Percentiles rank a stretch among this genome's conserved stretches.
Conservation (phyloP, 2,797 vertebrate species). For the Chaetodon trifasciatus region DNA sequence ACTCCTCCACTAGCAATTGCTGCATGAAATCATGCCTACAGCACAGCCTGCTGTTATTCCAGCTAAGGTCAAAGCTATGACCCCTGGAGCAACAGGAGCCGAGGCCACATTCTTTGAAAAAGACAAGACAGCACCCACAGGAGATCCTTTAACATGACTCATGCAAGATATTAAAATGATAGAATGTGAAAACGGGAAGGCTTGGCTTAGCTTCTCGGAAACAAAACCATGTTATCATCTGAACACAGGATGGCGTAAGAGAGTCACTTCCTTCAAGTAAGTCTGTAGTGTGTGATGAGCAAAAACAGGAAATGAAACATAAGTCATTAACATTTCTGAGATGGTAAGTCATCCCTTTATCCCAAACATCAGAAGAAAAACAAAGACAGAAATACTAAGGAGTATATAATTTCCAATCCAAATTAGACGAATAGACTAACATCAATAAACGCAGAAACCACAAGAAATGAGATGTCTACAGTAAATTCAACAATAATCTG, state of each 20-base stretch:
- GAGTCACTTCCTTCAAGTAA: slow-evolving; percentile 38
- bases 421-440: slow-evolving; percentile 61
- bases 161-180: neutral
- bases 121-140: neutral
- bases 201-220: neutral
- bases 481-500: slow-evolving; percentile 58
- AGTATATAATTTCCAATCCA: slow-evolving; percentile 71
- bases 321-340: slow-evolving; percentile 77
- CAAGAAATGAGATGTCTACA: slow-evolving; percentile 61
- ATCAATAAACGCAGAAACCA: slow-evolving; percentile 75
- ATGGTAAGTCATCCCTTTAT: slow-evolving; percentile 66
- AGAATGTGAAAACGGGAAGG: neutral
- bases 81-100: slow-evolving; percentile 36
- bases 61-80: slow-evolving; percentile 47
- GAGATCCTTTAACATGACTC: neutral
- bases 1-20: slow-evolving; percentile 57
- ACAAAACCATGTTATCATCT: slow-evolving; percentile 2
- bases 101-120: neutral
- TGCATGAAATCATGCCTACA: slow-evolving; percentile 61
- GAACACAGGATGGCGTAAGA: slow-evolving; percentile 39
- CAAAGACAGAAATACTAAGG: slow-evolving; percentile 68
- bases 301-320: slow-evolving; percentile 76
- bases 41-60: slow-evolving; percentile 54
- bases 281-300: slow-evolving; percentile 50
- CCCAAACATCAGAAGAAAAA: slow-evolving; percentile 70